Conservation (phyloP, 2,888 invertebrate genomes). For the Cheilosia variabilis region DNA sequence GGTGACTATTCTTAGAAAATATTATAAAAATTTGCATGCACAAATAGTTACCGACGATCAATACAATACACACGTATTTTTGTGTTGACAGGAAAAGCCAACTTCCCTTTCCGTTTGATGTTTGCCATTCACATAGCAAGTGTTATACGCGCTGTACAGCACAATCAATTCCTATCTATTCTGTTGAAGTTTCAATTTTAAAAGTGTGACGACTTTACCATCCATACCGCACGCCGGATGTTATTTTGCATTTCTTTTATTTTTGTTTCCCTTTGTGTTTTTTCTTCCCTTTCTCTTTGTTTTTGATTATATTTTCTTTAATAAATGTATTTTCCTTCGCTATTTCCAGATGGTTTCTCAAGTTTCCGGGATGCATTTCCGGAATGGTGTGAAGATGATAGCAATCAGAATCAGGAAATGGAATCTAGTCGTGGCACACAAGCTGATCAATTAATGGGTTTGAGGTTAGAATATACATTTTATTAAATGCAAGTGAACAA, state of each 20-base stretch:
- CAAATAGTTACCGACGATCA: constrained; percentile 8
- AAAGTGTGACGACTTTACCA: constrained; percentile 37
- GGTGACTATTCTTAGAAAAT: not conserved
- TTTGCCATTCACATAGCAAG: constrained; percentile 56
- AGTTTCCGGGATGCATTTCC: constrained; percentile 93
- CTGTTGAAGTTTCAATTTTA: constrained; percentile 47
- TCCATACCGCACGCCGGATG: constrained; percentile 53
- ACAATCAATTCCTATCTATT: not conserved
- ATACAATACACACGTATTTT: constrained; percentile 24
- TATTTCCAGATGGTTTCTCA: constrained; percentile 91
- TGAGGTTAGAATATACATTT: constrained; percentile 79
- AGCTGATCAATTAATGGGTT: constrained; percentile 87
- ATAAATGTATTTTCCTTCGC: constrained; percentile 72
- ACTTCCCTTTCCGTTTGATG: constrained; percentile 67
- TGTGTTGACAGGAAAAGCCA: constrained; percentile 66
- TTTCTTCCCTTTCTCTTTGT: constrained; percentile 30
- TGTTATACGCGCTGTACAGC: constrained; percentile 3
- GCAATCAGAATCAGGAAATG: constrained; percentile 88
- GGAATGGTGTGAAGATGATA: constrained; percentile 94
- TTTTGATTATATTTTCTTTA: constrained; percentile 36
- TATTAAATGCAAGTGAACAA: not conserved
- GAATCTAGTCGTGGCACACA: constrained; percentile 84
- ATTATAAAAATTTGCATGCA: constrained; percentile 10
- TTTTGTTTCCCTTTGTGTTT: constrained; percentile 6
- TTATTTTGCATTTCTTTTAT: constrained; percentile 60